Evolutionary conservation across 2,888 invertebrate species (phyloP).

Genomic region (Monoplex corrugatus): DNA sequence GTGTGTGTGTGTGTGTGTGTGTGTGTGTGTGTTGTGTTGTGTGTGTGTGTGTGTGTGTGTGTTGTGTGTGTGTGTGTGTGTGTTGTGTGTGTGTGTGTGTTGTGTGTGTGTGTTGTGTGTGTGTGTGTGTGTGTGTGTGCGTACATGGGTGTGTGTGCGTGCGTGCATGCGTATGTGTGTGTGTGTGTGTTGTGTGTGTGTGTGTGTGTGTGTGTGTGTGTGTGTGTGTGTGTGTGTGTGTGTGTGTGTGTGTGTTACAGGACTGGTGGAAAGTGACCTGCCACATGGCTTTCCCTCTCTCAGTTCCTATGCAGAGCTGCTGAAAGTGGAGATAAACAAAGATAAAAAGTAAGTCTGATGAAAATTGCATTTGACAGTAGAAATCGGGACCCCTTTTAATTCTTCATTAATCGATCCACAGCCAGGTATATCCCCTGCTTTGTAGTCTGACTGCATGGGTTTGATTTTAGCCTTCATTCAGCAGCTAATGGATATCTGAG

Average conservation of each 20-base stretch:
- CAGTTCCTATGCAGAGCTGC: slow-evolving; percentile 86
- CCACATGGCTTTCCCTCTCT: slow-evolving; percentile 86
- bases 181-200: neutral
- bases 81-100: slow-evolving; percentile 1
- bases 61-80: no score
- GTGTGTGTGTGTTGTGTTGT: neutral
- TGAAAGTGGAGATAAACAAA: slow-evolving; percentile 87
- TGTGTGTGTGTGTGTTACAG: slow-evolving; percentile 60
- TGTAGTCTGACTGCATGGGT: no score
- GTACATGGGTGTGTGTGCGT: neutral
- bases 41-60: neutral
- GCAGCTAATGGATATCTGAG: no score
- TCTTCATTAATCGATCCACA: no score
- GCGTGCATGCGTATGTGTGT: neutral
- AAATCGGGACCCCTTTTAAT: no score
- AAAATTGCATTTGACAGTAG: no score
- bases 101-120: neutral
- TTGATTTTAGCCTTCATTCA: no score
- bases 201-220: neutral
- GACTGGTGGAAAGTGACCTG: slow-evolving; percentile 90
- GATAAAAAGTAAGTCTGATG: slow-evolving; percentile 79
- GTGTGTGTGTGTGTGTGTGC: neutral
- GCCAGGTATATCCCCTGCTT: no score
- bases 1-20: neutral
- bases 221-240: slow-evolving; percentile 2